phyloP scores from a whole-genome alignment of 1,140 invertebrate species.

The Drosophila lacertosa region DNA sequence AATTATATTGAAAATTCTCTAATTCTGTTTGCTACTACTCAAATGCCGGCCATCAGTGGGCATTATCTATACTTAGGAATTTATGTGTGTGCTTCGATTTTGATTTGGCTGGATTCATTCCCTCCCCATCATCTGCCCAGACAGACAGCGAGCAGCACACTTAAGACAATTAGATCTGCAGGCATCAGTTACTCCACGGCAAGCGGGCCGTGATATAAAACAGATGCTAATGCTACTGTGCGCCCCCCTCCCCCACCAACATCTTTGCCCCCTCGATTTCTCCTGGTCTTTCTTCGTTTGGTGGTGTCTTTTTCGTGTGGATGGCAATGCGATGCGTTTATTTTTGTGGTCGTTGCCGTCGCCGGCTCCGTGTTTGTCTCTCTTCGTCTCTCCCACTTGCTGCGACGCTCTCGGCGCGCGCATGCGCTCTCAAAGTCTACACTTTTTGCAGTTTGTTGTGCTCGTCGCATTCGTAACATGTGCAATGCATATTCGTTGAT shows the following conservation, averaged over 20 bases:
- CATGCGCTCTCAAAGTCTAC: conserved; percentile 71
- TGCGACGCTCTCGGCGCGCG: conserved; percentile 36
- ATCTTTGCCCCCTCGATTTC: background rate
- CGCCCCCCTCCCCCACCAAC: background rate
- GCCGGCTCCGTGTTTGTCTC: conserved; percentile 20
- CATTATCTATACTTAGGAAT: conserved; percentile 13
- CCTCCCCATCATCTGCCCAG: background rate
- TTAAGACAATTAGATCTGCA: conserved; percentile 59
- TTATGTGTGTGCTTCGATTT: conserved; percentile 14
- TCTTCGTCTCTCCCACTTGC: conserved; percentile 8
- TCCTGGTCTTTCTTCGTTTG: background rate
- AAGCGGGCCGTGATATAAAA: conserved; percentile 64
- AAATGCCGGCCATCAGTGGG: conserved; percentile 14
- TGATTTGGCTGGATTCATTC: conserved; percentile 30
- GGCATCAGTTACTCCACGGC: conserved; percentile 55
- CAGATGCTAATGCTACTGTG: conserved; percentile 57
- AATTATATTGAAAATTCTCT: conserved; percentile 55
- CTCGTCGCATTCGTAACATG: conserved; percentile 71
- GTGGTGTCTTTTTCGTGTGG: conserved; percentile 44
- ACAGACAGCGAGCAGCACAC: conserved; percentile 67
- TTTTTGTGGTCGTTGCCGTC: conserved; percentile 57
- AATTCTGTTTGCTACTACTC: conserved; percentile 35
- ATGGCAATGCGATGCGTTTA: conserved; percentile 54
- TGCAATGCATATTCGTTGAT: background rate
- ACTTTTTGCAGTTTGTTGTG: conserved; percentile 67